These are phyloP conservation scores for Nasonia oneida DNA, from an alignment of 2,888 invertebrate species.

Conservation along the genomic window DNA sequence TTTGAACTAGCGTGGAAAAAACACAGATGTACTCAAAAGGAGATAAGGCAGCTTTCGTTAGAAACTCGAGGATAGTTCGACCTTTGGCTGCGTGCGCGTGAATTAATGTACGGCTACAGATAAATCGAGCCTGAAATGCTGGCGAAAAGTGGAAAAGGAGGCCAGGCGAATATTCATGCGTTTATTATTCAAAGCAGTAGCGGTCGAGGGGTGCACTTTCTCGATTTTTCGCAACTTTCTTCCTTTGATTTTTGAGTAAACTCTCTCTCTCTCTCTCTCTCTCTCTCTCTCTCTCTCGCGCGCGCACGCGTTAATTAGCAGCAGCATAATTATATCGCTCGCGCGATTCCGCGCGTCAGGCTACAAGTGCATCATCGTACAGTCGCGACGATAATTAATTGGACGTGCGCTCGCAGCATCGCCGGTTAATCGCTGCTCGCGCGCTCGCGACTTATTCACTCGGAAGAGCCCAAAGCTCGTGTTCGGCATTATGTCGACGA, in stretches of 20 bases:
- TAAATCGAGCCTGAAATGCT: constrained; percentile 46
- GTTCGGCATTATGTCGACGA: constrained; percentile 39
- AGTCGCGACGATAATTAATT: constrained; percentile 63
- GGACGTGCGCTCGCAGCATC: constrained; percentile 48
- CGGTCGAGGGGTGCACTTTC: constrained; percentile 42
- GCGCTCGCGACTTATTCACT: constrained; percentile 36
- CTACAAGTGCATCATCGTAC: constrained; percentile 36
- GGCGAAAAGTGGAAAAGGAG: constrained; percentile 45
- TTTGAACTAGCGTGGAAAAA: neutral
- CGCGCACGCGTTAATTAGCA: neutral
- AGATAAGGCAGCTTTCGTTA: neutral
- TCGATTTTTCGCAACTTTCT: neutral
- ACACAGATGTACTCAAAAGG: neutral
- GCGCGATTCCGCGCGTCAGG: neutral
- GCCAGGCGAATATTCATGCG: constrained; percentile 38
- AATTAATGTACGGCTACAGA: constrained; percentile 15
- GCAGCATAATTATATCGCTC: neutral
- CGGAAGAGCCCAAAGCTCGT: constrained; percentile 33
- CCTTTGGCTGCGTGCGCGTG: neutral
- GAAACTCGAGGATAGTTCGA: neutral
- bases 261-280: too few relatives aligned
- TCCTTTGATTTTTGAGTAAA: too few relatives aligned
- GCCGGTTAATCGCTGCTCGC: constrained; percentile 54
- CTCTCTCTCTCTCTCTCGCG: too few relatives aligned
- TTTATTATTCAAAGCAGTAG: constrained; percentile 38